A percentile compares a stretch with the other conserved stretches of the same genome.
Conservation (phyloP, 2,113 vertebrate genomes). For the cat (Felis catus) region DNA sequence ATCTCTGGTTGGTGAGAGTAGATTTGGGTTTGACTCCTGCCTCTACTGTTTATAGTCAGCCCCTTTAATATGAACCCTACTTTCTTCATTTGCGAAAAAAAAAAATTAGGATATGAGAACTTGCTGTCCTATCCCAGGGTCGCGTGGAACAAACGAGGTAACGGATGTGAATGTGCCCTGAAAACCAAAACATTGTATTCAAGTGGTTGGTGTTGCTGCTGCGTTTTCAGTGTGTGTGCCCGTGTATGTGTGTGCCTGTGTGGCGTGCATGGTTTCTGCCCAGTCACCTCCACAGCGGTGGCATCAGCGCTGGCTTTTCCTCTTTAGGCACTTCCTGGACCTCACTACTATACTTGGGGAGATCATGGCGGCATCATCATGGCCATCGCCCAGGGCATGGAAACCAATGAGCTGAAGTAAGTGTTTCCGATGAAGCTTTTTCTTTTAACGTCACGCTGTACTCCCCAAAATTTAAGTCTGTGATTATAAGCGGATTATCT, state of each 20-base stretch:
- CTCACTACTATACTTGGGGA: slow-evolving; percentile 98
- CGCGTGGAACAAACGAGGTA: no score
- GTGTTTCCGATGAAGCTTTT: slow-evolving; percentile 60
- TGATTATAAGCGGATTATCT: not conserved
- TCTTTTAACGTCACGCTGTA: not conserved
- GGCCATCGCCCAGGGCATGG: slow-evolving; percentile 93
- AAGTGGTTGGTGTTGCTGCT: not conserved
- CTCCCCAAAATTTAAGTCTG: not conserved
- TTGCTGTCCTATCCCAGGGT: not conserved
- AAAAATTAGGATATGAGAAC: not conserved
- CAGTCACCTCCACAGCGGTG: not conserved
- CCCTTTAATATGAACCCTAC: not conserved
- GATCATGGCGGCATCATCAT: slow-evolving; percentile 97
- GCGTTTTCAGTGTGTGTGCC: no score
- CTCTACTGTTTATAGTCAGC: not conserved
- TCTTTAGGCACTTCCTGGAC: slow-evolving; percentile 93
- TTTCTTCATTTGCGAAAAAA: not conserved
- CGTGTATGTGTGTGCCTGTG: fast-evolving
- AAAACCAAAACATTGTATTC: not conserved
- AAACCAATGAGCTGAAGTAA: slow-evolving; percentile 95
- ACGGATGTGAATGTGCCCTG: not conserved
- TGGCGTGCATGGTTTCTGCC: not conserved
- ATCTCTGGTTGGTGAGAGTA: not conserved
- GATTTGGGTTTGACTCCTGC: not conserved
- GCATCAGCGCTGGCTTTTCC: not conserved